A percentile compares a stretch with the other conserved stretches of the same genome.
These are phyloP conservation scores for Chiloscyllium punctatum DNA, from an alignment of 2,797 vertebrate genomes.

Conservation along the genomic window DNA sequence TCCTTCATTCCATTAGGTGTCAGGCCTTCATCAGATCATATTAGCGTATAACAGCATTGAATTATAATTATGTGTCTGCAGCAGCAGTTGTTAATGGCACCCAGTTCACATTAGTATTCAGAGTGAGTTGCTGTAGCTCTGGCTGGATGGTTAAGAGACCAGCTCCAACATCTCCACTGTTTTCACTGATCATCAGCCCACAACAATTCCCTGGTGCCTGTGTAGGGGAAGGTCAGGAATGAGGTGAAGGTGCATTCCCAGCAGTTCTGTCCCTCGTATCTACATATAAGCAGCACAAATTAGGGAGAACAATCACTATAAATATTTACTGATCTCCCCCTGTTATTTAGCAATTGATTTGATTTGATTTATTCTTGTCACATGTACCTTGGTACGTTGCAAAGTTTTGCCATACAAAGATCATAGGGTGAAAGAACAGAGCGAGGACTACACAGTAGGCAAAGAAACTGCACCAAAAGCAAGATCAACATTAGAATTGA, in stretches of 20 bases:
- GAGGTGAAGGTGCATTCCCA: not conserved
- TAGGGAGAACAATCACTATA: not conserved
- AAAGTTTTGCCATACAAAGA: too few species aligned
- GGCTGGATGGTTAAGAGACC: not conserved
- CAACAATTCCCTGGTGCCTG: not conserved
- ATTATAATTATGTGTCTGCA: not conserved
- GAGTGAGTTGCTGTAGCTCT: not conserved
- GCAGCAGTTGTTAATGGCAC: not conserved
- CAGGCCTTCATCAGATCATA: too few species aligned
- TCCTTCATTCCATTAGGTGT: too few species aligned
- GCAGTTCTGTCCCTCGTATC: not conserved
- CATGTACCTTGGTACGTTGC: too few species aligned
- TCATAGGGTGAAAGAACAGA: too few species aligned
- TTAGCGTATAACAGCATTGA: too few species aligned
- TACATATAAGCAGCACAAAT: not conserved
- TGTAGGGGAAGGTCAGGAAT: not conserved
- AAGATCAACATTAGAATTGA: too few species aligned
- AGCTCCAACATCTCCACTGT: not conserved
- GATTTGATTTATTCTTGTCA: too few species aligned
- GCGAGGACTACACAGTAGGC: too few species aligned
- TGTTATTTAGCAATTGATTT: not conserved
- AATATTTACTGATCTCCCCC: not conserved
- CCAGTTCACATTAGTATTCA: not conserved
- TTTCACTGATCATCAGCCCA: not conserved
- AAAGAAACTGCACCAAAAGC: too few species aligned